phyloP scores from a whole-genome alignment of 2,888 invertebrate species.

The Microctonus aethiopoides region DNA sequence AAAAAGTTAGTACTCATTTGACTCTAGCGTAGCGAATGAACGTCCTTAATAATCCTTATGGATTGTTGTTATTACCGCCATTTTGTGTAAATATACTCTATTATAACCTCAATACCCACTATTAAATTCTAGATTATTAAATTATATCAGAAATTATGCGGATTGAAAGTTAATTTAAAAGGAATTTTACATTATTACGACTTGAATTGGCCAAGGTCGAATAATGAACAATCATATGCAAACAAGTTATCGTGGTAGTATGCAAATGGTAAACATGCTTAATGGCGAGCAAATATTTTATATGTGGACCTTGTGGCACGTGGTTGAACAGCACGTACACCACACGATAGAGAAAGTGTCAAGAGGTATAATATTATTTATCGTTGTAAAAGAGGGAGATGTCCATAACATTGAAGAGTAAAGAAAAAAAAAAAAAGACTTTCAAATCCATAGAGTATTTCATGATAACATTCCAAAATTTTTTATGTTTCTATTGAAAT shows the following conservation, averaged over 20 bases:
- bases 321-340: constrained; percentile 48
- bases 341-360: constrained; percentile 56
- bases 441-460: too few species aligned
- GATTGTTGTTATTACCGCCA: background rate
- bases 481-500: too few species aligned
- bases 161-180: background rate
- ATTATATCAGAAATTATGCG: background rate
- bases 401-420: background rate
- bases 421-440: background rate
- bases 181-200: background rate
- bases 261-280: constrained; percentile 14
- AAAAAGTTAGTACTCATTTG: too few species aligned
- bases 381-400: background rate
- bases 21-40: too few species aligned
- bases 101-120: too few species aligned
- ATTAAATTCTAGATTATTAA: background rate
- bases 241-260: constrained; percentile 34
- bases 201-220: constrained; percentile 33
- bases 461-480: too few species aligned
- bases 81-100: too few species aligned
- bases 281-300: background rate
- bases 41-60: too few species aligned
- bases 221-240: background rate
- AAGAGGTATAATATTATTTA: constrained; percentile 20
- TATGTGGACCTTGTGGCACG: constrained; percentile 16